phyloP scores from a whole-genome alignment of 1,140 invertebrate species.

The Drosophila murphyi region DNA sequence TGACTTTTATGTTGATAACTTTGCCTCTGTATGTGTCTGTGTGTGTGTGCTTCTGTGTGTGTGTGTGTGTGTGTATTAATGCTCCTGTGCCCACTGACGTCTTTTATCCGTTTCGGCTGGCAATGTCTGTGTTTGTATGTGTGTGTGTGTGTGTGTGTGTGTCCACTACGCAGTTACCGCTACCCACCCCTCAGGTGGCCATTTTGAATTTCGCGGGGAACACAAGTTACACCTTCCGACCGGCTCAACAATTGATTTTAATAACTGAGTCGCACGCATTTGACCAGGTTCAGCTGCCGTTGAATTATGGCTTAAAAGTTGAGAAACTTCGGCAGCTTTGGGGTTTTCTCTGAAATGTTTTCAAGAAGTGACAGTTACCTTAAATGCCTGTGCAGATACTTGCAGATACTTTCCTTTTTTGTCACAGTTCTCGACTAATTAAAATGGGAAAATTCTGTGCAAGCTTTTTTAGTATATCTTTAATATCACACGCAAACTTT shows the following conservation, averaged over 20 bases:
- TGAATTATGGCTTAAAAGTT: not conserved
- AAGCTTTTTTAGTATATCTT: not conserved
- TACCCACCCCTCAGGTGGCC: conserved; percentile 62
- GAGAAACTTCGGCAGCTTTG: conserved; percentile 4
- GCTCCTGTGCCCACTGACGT: not conserved
- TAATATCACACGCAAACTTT: not conserved
- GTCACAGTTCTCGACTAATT: not conserved
- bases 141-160: conserved; percentile 28
- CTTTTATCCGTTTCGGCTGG: conserved; percentile 10
- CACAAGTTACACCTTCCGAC: conserved; percentile 31
- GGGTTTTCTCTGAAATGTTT: too few species aligned
- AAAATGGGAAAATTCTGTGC: not conserved
- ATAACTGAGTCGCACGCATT: conserved; percentile 26
- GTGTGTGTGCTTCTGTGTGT: conserved; percentile 14
- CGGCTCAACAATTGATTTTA: conserved; percentile 50
- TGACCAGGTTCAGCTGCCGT: conserved; percentile 6
- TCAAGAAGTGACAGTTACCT: not conserved
- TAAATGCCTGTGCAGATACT: not conserved
- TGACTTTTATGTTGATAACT: conserved; percentile 72
- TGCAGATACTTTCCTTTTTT: not conserved
- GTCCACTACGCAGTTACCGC: conserved; percentile 41
- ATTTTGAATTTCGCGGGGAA: conserved; percentile 64
- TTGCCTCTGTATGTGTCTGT: conserved; percentile 5
- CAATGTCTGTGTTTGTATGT: not conserved
- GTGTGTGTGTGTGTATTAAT: conserved; percentile 2